Evolutionary conservation across 92 coral and sea anemone species (phyloP).

Genomic region (Parazoanthus swiftii): DNA sequence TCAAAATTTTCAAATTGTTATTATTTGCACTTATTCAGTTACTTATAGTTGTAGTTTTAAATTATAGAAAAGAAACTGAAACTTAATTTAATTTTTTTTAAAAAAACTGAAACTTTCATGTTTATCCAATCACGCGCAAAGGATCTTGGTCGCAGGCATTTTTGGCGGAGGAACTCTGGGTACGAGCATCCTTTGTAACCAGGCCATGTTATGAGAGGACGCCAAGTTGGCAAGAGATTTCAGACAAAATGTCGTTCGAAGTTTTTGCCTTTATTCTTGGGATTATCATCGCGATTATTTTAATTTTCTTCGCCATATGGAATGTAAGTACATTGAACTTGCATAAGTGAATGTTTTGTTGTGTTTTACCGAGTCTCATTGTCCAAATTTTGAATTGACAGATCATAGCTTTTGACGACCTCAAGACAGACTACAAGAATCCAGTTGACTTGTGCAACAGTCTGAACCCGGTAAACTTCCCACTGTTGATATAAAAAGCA

Average conservation of each 20-base stretch:
- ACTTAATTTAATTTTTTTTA: too few species aligned
- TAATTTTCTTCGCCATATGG: conserved; percentile 98
- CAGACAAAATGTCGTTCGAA: conserved; percentile 83
- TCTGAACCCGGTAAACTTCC: conserved; percentile 81
- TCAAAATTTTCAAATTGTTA: too few species aligned
- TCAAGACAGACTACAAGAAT: conserved; percentile 96
- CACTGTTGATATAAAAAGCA: background rate
- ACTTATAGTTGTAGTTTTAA: too few species aligned
- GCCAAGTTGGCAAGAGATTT: conserved; percentile 54
- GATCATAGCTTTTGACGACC: conserved; percentile 98
- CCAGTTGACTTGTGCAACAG: conserved; percentile 97
- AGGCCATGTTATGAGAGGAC: conserved; percentile 33
- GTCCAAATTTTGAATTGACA: conserved; percentile 21
- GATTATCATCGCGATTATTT: conserved; percentile 80
- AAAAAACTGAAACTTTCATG: too few species aligned
- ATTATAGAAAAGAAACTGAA: too few species aligned
- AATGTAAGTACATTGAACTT: conserved; percentile 72
- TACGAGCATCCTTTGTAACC: conserved; percentile 20
- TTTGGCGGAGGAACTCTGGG: conserved; percentile 27
- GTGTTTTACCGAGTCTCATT: background rate
- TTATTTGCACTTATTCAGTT: too few species aligned
- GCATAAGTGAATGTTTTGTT: background rate
- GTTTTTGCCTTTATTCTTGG: conserved; percentile 91
- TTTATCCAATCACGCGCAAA: too few species aligned
- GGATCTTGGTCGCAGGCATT: background rate